Evolutionary conservation across 2,797 vertebrate species (phyloP).

Genomic region (Trematomus bernacchii): DNA sequence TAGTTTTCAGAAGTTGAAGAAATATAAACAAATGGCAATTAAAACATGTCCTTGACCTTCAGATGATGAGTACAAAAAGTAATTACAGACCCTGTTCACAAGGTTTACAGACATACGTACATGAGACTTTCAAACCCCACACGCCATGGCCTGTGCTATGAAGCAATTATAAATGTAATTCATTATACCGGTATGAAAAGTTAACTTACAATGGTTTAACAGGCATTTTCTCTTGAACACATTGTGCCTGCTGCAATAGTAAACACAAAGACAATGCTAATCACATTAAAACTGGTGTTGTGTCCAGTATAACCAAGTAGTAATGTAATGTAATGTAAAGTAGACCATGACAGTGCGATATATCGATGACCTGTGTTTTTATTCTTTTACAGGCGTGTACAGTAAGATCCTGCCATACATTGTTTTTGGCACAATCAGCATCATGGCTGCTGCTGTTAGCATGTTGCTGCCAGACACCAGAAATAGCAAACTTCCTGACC

Average conservation of each 20-base stretch:
- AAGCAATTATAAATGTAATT: no score
- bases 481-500: conserved; percentile 56
- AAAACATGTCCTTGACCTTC: no score
- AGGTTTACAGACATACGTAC: conserved; percentile 2
- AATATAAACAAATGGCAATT: no score
- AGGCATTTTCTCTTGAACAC: background rate
- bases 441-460: conserved; percentile 36
- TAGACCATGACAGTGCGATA: background rate
- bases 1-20: no score
- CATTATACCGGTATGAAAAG: no score
- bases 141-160: background rate
- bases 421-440: conserved; percentile 57
- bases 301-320: background rate
- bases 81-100: background rate
- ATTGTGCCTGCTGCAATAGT: background rate
- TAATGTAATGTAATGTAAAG: no score
- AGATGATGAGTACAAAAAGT: no score
- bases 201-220: background rate
- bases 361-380: background rate
- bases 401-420: conserved; percentile 52
- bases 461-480: conserved; percentile 67
- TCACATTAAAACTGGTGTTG: no score
- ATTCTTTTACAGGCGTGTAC: conserved; percentile 55
- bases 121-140: background rate
- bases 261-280: background rate